A percentile compares a stretch with the other conserved stretches of the same genome.
These are phyloP conservation scores for Eclectus roratus DNA, from an alignment of 2,113 vertebrate species.

Conservation along the genomic window DNA sequence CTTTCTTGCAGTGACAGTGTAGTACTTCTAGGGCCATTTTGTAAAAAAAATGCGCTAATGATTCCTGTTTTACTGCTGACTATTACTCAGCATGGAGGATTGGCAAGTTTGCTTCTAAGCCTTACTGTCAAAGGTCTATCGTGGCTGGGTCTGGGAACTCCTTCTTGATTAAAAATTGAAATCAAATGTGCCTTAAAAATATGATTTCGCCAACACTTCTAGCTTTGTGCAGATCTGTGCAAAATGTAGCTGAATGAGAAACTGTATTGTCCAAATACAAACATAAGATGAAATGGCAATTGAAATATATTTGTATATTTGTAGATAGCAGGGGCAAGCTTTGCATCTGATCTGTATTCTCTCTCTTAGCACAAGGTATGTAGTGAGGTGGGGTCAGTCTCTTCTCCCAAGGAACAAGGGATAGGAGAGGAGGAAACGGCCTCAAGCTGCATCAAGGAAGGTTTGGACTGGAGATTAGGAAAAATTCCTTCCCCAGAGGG, in stretches of 20 bases:
- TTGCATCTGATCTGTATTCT: background rate
- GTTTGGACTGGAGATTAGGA: background rate
- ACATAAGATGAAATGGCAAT: background rate
- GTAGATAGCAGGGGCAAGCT: background rate
- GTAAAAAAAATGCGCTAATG: background rate
- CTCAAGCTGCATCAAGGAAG: background rate
- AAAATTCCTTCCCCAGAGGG: background rate
- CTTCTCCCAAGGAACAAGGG: background rate
- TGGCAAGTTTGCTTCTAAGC: background rate
- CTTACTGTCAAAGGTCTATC: background rate
- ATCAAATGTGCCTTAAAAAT: background rate
- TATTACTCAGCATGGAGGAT: background rate
- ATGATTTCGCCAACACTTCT: background rate
- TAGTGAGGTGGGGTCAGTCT: background rate
- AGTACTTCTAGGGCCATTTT: background rate
- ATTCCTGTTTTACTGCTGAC: background rate
- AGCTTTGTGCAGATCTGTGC: background rate
- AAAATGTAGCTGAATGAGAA: background rate
- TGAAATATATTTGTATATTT: background rate
- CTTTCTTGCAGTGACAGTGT: background rate
- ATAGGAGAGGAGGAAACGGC: background rate
- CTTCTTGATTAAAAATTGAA: background rate
- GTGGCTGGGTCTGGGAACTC: background rate
- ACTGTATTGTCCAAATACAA: background rate
- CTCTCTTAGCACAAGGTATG: background rate